Percentiles rank a stretch among this genome's conserved stretches.
These are phyloP conservation scores for Squalus acanthias DNA, from an alignment of 2,797 vertebrate species.

Conservation along the genomic window DNA sequence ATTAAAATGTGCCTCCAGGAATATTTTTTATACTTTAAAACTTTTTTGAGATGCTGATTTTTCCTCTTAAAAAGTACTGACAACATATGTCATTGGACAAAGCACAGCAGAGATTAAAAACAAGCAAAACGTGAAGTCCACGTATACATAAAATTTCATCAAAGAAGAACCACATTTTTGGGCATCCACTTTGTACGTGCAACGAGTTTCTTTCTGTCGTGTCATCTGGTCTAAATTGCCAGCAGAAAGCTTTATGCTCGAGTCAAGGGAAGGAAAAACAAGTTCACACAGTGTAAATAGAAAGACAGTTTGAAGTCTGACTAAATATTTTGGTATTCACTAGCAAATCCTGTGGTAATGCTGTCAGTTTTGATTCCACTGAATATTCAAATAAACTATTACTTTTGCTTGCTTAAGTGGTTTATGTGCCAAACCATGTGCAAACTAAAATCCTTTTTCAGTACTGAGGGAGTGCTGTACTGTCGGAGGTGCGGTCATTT, in stretches of 20 bases:
- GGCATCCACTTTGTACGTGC: not conserved
- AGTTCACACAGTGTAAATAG: not conserved
- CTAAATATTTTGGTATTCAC: not conserved
- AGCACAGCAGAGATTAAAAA: not conserved
- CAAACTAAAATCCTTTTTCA: not conserved
- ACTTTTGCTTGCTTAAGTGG: not conserved
- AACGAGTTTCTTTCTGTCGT: not conserved
- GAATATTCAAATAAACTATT: not conserved
- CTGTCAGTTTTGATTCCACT: not conserved
- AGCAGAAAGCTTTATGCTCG: not conserved
- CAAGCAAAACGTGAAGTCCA: not conserved
- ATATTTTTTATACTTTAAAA: not conserved
- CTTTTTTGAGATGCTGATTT: not conserved
- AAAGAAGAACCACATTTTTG: not conserved
- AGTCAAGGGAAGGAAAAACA: not conserved
- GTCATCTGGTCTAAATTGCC: not conserved
- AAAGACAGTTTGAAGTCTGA: not conserved
- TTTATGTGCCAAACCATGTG: not conserved
- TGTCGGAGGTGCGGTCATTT: not conserved
- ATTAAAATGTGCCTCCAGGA: not conserved
- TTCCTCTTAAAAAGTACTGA: not conserved
- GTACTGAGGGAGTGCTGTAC: not conserved
- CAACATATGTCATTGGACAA: not conserved
- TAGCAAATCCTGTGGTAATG: not conserved
- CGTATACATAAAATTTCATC: not conserved